Evolutionary conservation across 2,888 invertebrate genomes (phyloP).

Genomic region (Panzeria rudis): DNA sequence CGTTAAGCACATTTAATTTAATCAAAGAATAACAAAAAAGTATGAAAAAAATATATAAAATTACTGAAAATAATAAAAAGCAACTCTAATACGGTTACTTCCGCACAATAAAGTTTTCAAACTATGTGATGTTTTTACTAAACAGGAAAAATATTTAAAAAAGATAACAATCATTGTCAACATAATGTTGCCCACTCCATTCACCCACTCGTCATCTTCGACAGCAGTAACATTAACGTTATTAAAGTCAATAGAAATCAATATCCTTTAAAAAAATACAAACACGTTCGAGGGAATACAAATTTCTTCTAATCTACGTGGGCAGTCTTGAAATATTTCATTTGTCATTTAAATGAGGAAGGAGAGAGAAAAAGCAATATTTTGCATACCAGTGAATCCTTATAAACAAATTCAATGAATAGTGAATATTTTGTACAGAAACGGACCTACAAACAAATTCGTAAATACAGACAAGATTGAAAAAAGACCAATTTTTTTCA

Average conservation of each 20-base stretch:
- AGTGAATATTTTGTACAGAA: no score
- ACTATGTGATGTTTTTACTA: slow-evolving; percentile 17
- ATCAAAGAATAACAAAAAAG: slow-evolving; percentile 33
- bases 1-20: slow-evolving; percentile 60
- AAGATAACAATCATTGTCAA: slow-evolving; percentile 55
- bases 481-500: no score
- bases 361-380: no score
- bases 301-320: not conserved
- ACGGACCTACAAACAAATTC: no score
- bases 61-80: slow-evolving; percentile 25
- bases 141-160: slow-evolving; percentile 41
- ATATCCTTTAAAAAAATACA: slow-evolving; percentile 34
- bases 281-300: not conserved
- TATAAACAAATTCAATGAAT: no score
- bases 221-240: not conserved
- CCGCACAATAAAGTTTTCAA: slow-evolving; percentile 56
- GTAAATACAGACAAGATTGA: no score
- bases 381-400: no score
- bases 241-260: slow-evolving; percentile 43
- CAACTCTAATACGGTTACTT: slow-evolving; percentile 60
- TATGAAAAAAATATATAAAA: slow-evolving; percentile 21
- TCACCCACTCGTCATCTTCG: not conserved
- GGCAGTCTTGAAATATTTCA: not conserved
- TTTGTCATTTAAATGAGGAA: no score
- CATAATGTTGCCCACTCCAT: not conserved